Conservation (phyloP, 2,888 invertebrate species). For the Mesorhabditis spiculigera region DNA sequence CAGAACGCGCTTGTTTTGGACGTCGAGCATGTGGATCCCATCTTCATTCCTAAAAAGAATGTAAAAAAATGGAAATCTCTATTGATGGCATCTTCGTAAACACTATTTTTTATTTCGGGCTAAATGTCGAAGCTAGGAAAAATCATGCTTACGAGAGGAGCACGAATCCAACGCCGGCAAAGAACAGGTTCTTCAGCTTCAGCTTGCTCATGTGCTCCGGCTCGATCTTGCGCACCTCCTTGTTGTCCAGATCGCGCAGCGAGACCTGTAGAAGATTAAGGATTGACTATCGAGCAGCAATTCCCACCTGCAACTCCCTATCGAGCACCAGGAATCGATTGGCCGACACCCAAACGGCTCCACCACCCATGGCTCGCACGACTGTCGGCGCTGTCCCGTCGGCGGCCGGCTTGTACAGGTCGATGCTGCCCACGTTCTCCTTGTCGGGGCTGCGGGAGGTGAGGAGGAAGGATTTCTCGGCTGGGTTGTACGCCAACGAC, state of each 20-base stretch:
- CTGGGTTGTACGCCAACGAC: slow-evolving; percentile 93
- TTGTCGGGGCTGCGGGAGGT: slow-evolving; percentile 75
- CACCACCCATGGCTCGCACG: slow-evolving; percentile 80
- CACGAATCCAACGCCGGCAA: slow-evolving; percentile 95
- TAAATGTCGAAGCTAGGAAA: neutral
- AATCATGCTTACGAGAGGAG: slow-evolving; percentile 68
- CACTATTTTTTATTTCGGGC: slow-evolving; percentile 57
- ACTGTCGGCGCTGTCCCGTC: slow-evolving; percentile 60
- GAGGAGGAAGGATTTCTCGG: slow-evolving; percentile 87
- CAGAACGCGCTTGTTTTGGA: slow-evolving; percentile 82
- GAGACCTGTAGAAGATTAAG: slow-evolving; percentile 70
- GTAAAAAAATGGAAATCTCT: neutral
- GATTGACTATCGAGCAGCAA: neutral
- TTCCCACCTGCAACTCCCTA: slow-evolving; percentile 75
- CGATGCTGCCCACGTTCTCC: slow-evolving; percentile 83
- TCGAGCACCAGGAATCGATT: slow-evolving; percentile 96
- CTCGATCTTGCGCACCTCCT: slow-evolving; percentile 86
- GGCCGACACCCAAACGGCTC: slow-evolving; percentile 91
- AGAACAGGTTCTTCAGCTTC: slow-evolving; percentile 90
- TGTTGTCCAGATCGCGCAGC: slow-evolving; percentile 82
- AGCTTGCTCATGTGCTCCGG: slow-evolving; percentile 73
- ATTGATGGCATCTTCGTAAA: neutral
- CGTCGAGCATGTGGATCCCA: slow-evolving; percentile 84
- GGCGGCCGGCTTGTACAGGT: slow-evolving; percentile 75
- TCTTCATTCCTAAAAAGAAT: slow-evolving; percentile 66